phyloP scores from a whole-genome alignment of 2,888 invertebrate genomes.

The Adela reaumurella region DNA sequence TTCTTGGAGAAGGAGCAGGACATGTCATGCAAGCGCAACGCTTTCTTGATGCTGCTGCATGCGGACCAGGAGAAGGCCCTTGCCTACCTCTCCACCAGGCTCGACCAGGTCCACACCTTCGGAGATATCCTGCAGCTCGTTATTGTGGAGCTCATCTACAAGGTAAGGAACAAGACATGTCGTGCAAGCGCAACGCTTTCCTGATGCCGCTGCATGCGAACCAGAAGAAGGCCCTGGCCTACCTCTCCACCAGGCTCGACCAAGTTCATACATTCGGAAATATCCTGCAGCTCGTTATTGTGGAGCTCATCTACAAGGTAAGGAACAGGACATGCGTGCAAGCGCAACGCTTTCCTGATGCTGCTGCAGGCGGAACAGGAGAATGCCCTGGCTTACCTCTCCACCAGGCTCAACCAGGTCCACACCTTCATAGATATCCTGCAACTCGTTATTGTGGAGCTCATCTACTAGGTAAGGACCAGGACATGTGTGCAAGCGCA shows the following conservation, averaged over 20 bases:
- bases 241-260: slow-evolving; percentile 90
- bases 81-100: slow-evolving; percentile 85
- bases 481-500: slow-evolving; percentile 98
- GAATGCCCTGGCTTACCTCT: slow-evolving; percentile 86
- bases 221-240: slow-evolving; percentile 88
- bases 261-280: slow-evolving; percentile 94
- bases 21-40: slow-evolving; percentile 98
- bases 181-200: slow-evolving; percentile 98
- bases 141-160: slow-evolving; percentile 98
- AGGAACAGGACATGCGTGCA: slow-evolving; percentile 98
- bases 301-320: slow-evolving; percentile 98
- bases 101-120: slow-evolving; percentile 91
- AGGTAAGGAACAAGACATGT: slow-evolving; percentile 97
- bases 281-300: slow-evolving; percentile 96
- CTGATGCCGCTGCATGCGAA: slow-evolving; percentile 98
- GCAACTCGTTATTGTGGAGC: slow-evolving; percentile 96
- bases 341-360: slow-evolving; percentile 99
- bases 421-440: slow-evolving; percentile 94
- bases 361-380: slow-evolving; percentile 96
- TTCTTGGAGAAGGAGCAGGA: slow-evolving; percentile 97
- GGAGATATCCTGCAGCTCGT: slow-evolving; percentile 97
- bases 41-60: slow-evolving; percentile 97
- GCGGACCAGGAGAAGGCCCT: slow-evolving; percentile 95
- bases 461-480: slow-evolving; percentile 97
- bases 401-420: slow-evolving; percentile 92